Evolutionary conservation across 2,113 vertebrate species (phyloP), one percentile per base, ranked within the genome.

Genomic region (Sorex fumeus): DNA sequence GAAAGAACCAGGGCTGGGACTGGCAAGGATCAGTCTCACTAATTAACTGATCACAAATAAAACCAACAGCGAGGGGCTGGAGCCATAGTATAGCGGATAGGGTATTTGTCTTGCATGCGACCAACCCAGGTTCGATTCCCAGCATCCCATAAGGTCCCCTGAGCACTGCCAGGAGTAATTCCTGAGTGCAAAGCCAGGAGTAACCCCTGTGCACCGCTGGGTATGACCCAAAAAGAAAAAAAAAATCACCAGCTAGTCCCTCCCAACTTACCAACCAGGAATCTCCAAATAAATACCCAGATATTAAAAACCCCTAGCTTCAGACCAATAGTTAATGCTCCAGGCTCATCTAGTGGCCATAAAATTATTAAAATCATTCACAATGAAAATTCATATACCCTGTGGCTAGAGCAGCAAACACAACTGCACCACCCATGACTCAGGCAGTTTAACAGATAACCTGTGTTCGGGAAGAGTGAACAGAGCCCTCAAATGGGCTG

Each of bases 221-320:
- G 40, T 40, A 7, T 40, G 40, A 45, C n/a, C 30, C 60, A 82
- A 90, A 53, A 64, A 78, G 45, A 66, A 93, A 96, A 94, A 78
- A 40, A 89, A 83, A 86, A 74, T 70, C 90, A 87, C 30, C n/a
- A 87, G 71, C 27, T 57, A 88, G 50, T 75, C 76, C 80, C 88
- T 77, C 94, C 64, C 36, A 27, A 76, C 84, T 45, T 75, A 72
- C 30, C 84, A 83, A 87, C 43, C 83, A 84, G 45, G 23, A 90
- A 87, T 66, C 93, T 64, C 12, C 75, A 94, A 62, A 91, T 72
- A 90, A 90, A 87, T 70, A 94, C 62, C 9, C 75, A 94, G 67
- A 91, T 72, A 90, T 53, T 50, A 90, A 94, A 94, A 83, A 86
- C 57, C 79, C 76, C 78, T 88, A 95, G 88, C 88, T 94, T 69